Base-by-base conservation (phyloP, 2,797 vertebrate genomes). In the Erpetoichthys calabaricus region DNA sequence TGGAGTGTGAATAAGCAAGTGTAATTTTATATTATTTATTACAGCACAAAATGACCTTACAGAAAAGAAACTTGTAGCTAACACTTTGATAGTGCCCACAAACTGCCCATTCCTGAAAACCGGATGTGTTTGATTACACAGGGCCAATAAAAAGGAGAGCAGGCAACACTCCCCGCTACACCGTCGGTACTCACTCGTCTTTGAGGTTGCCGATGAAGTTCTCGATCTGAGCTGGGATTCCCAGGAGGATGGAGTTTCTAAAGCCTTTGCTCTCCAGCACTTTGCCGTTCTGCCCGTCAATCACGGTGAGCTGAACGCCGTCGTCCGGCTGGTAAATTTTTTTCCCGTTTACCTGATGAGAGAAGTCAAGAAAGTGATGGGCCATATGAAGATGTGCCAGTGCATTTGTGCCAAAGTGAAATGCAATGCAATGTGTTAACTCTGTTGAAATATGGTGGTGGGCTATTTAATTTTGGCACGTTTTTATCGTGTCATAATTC, bases 211-310 rank as follows among this genome's bases (percentile, higher is more conserved):
- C 78, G 65, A 98, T 63, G 1, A 89, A 95, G 64, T 79, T 90
- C 71, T 89, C 80, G 49, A 97, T 74, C 73, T 97, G 92, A 55
- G 88, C 75, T 1, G 94, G 92, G 10, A 94, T 82, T 57, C 91
- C 91, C 77, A 88, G 90, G 1, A 98, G 82, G 25, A 94, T 70
- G 8, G 85, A 57, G 51, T 80, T 91, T 67, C 78, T 82, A 79
- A 98, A 97, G 45, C 70, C 69, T 45, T 68, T 75, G 53, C 64
- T 84, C 56, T 87, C 84, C 44, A 90, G 63, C 62, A 95, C 65
- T 9, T 76, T 88, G 42, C 94, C 95, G 0, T 71, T 72, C 7
- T 77, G 70, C 1, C 91, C 89, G 0, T 92, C 86, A 3, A 97
- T 74, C 46, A 91, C 84, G 1, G 91, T 84, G 68, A 97, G 68